Conservation (phyloP, 1,140 invertebrate genomes). For the Luehdorfia chinensis region DNA sequence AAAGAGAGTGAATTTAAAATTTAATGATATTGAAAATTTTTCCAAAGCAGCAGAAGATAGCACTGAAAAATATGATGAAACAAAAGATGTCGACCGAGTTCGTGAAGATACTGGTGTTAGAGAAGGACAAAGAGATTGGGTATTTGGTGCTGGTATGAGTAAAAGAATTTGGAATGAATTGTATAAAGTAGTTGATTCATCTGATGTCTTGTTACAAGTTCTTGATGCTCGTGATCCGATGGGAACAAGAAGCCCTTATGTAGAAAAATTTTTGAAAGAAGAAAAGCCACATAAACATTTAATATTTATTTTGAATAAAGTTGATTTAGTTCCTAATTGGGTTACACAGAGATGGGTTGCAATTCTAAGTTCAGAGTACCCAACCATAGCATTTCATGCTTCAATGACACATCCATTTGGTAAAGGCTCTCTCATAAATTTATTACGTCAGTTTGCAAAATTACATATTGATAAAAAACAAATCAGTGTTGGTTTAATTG, state of each 20-base stretch:
- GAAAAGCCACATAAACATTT: conserved; percentile 97
- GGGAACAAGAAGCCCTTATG: conserved; percentile 95
- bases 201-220: conserved; percentile 96
- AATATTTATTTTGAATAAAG: conserved; percentile 97
- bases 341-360: conserved; percentile 97
- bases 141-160: conserved; percentile 96
- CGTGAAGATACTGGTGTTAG: conserved; percentile 88
- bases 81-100: conserved; percentile 90
- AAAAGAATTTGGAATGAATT: conserved; percentile 99
- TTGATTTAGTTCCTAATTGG: conserved; percentile 97
- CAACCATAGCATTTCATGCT: conserved; percentile 98
- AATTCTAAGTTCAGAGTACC: conserved; percentile 95
- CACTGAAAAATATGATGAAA: conserved; percentile 86
- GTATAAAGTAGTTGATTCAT: conserved; percentile 99
- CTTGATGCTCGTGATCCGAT: conserved; percentile 96
- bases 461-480: conserved; percentile 97
- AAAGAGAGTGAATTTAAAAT: conserved; percentile 92
- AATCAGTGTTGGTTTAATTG: conserved; percentile 99
- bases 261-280: conserved; percentile 93
- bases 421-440: conserved; percentile 97
- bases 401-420: conserved; percentile 99
- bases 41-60: conserved; percentile 83
- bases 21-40: conserved; percentile 84
- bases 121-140: conserved; percentile 87
- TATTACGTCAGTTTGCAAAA: conserved; percentile 97